Percentiles rank a stretch among this genome's conserved stretches.
These are phyloP conservation scores for Pycnonotus jocosus DNA, from an alignment of 2,113 vertebrate genomes.

Conservation along the genomic window DNA sequence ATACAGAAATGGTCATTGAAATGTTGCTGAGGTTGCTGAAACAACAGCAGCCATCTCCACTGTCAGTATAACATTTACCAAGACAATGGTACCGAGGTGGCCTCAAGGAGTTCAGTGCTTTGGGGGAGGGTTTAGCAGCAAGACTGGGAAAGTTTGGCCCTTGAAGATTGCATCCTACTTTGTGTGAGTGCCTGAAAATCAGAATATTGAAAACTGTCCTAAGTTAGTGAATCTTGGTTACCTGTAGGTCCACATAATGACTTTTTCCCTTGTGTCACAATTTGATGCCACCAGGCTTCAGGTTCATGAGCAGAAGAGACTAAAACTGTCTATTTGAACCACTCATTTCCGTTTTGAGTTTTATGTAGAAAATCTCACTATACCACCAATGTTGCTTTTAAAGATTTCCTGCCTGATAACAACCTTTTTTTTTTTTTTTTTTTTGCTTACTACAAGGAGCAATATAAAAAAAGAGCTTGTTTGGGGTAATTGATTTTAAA, in stretches of 20 bases:
- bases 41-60: background rate
- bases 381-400: background rate
- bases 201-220: background rate
- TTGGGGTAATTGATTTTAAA: background rate
- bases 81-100: fast-evolving
- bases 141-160: background rate
- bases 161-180: background rate
- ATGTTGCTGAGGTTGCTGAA: background rate
- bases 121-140: background rate
- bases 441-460: background rate
- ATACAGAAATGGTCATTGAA: background rate
- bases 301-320: background rate
- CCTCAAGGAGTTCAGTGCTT: background rate
- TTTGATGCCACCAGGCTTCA: background rate
- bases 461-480: background rate
- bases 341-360: background rate
- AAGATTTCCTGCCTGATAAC: background rate
- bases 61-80: background rate
- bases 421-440: background rate
- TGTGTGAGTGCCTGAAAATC: background rate
- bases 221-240: background rate
- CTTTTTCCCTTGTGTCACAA: background rate
- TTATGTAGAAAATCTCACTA: background rate
- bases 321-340: background rate
- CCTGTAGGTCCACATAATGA: background rate